Base-by-base conservation (phyloP, 2,113 vertebrate species). In the Neolamprologus variostigma region DNA sequence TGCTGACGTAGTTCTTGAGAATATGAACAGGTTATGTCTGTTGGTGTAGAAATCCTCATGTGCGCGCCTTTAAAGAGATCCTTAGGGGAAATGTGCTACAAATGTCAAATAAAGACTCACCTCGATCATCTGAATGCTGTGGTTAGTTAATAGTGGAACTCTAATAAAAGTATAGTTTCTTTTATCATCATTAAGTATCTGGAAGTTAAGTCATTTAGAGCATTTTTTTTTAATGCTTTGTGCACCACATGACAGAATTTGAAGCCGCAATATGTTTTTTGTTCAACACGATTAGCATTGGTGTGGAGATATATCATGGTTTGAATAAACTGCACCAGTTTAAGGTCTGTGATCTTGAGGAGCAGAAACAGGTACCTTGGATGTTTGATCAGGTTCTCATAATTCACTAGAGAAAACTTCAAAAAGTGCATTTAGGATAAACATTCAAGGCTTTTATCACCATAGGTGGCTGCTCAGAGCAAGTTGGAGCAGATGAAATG, bases 21-120 rank as follows among this genome's bases (percentile, higher is more conserved):
- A 73, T 21, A 86, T 54, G 13, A 76, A 84, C 80, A 86, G 73
- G 21, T 81, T 83, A 28, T 40, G 14, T 53, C 26, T 83, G n/a
- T 87, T 59, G 33, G 81, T 84, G 10, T 54, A 10, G 23, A 89
- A 82, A 82, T 81, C 7, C 17, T 33, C 83, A 51, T 55, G 47
- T 50, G 42, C 23, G 16, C 5, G 6, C 42, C 23, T 23, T 55
- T 71, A 61, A 28, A 51, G n/a, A 33, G 10, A n/a, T 31, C 73
- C 45, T 33, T 10, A 3, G 16, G 16, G 28, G 10, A 37, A 50
- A 11, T 26, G 10, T 33, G 10, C 26, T 17, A 45, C 68, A 35
- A 55, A 19, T 76, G 14, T 45, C 42, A 47, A 26, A 26, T 28
- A 76, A 76, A 26, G 23, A 76, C 40, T 76, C 6, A 1, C 8